These are phyloP conservation scores for Bungarus multicinctus DNA, from an alignment of 2,113 vertebrate genomes.

Conservation along the genomic window DNA sequence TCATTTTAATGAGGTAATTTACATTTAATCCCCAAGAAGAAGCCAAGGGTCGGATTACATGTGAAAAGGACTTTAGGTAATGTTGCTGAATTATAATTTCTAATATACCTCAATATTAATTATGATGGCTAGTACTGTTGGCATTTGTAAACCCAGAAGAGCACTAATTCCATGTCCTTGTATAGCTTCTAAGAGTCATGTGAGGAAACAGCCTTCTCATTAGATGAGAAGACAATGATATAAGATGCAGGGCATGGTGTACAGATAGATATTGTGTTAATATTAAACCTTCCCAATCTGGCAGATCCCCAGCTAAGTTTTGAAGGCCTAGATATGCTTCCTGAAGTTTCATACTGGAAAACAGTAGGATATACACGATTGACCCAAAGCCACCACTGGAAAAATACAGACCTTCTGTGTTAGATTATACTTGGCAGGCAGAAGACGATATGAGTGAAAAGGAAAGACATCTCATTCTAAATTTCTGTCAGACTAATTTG, in stretches of 20 bases:
- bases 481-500: background rate
- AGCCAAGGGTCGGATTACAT: background rate
- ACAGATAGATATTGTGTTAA: background rate
- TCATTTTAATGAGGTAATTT: background rate
- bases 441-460: background rate
- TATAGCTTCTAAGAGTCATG: background rate
- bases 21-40: background rate
- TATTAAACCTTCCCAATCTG: background rate
- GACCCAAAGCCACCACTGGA: background rate
- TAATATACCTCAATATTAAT: background rate
- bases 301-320: background rate
- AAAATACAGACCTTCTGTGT: background rate
- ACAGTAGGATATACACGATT: background rate
- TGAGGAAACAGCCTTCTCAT: background rate
- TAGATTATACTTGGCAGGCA: background rate
- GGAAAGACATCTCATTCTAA: background rate
- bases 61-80: background rate
- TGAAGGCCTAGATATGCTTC: background rate
- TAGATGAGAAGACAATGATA: background rate
- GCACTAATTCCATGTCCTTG: background rate
- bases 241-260: background rate
- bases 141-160: background rate
- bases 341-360: background rate
- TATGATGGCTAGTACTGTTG: background rate
- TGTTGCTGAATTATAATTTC: background rate